These are phyloP conservation scores for Microcebus jonahi DNA, from an alignment of 2,113 vertebrate species.

Conservation along the genomic window DNA sequence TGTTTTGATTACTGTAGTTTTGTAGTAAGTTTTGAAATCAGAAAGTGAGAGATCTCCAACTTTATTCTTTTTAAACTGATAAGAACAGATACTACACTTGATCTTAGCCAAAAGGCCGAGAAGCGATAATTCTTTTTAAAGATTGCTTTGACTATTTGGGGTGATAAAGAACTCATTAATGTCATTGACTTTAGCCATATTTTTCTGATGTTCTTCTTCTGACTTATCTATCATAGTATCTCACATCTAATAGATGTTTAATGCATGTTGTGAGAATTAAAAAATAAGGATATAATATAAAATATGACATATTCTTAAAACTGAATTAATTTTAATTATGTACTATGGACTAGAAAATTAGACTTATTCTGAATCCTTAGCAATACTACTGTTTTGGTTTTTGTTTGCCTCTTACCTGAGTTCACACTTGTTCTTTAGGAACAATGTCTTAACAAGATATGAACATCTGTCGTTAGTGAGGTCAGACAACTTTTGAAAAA, in stretches of 20 bases:
- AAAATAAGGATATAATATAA: background rate
- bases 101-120: no score
- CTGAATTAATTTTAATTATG: background rate
- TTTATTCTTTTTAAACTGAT: background rate
- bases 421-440: background rate
- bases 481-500: background rate
- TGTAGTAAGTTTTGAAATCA: background rate
- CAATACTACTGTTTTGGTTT: background rate
- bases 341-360: background rate
- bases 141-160: background rate
- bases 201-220: background rate
- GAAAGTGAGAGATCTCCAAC: background rate
- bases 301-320: background rate
- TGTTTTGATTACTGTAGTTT: background rate
- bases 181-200: background rate
- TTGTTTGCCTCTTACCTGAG: background rate
- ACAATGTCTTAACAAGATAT: background rate
- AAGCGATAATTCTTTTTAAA: no score
- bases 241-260: background rate
- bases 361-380: background rate
- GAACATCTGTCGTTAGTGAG: background rate
- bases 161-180: background rate
- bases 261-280: background rate
- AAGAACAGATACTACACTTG: no score
- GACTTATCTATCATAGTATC: background rate